These are phyloP conservation scores for Neoaliturus tenellus DNA, from an alignment of 2,888 invertebrate species.

Conservation along the genomic window DNA sequence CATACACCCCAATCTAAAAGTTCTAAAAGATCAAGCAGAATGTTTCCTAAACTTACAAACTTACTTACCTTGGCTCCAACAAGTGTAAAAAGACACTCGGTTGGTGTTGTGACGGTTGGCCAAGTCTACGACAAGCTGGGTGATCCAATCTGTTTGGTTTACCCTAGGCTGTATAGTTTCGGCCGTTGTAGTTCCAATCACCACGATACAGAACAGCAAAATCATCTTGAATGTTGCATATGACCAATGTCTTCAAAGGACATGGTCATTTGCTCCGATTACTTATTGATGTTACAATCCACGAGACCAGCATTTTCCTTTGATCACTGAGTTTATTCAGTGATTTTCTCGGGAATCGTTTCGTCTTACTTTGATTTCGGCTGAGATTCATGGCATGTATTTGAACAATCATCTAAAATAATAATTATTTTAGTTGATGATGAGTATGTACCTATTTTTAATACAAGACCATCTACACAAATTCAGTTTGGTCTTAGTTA, in stretches of 20 bases:
- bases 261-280: not conserved
- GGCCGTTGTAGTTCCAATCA: not conserved
- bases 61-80: slow-evolving; percentile 36
- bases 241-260: not conserved
- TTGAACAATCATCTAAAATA: too few species aligned
- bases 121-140: not conserved
- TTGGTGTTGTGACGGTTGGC: slow-evolving; percentile 5
- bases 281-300: not conserved
- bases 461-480: too few species aligned
- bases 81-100: slow-evolving; percentile 2
- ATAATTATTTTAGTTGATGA: too few species aligned
- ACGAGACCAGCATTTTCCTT: not conserved
- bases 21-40: too few species aligned
- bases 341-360: not conserved
- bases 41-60: too few species aligned
- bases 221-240: not conserved
- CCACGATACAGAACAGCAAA: not conserved
- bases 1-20: too few species aligned
- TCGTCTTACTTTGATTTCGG: too few species aligned
- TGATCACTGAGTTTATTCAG: not conserved
- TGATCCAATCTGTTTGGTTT: slow-evolving; percentile 13
- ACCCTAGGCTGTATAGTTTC: not conserved
- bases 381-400: too few species aligned
- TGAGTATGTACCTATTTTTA: too few species aligned
- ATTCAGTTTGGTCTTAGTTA: too few species aligned